Evolutionary conservation across 2,113 vertebrate species (phyloP), one percentile per base, ranked within the genome.

Genomic region (Crotalus horridus): DNA sequence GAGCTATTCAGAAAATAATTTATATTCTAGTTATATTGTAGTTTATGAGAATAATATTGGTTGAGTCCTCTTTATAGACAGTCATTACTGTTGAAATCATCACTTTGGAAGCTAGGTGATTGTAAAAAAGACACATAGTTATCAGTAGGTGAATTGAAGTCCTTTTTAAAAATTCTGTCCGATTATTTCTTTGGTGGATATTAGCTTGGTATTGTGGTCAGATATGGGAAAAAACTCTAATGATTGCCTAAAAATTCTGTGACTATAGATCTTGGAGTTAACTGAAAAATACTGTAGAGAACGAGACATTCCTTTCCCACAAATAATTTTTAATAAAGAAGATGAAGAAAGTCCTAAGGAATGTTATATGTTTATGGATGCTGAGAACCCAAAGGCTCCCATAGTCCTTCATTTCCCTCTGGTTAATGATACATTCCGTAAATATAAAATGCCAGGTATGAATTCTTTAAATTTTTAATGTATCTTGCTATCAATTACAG

Each of bases 331-430:
- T 64, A 95, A 33, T 81, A 92, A 96, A 0, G 95, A 97, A 93
- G 97, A 98, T 88, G 24, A 97, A 88, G 92, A 96, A 81, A 94
- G 96, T 0, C 97, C 98, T 29, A 96, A 94, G 0, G 98, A 98
- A 20, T 98, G 97, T 94, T 98, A 98, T 2, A 0, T 98, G 85
- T 98, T 98, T 93, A 91, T 96, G 7, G 95, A 97, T 91, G 48
- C 95, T 0, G 5, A 96, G 43, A 97, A 98, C 90, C 97, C 97
- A 56, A 88, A 59, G 46, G 93, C 96, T 29, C 98, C 98, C 51
- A 92, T 98, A 6, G 96, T 98, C 11, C 90, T 98, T 13, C 98
- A 98, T 91, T 98, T 98, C 61, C 98, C 98, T 1, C 92, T 98
- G 23, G 97, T 98, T 93, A 98, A 98, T 95, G 94, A 94, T 12